Evolutionary conservation across 2,888 invertebrate genomes (phyloP), one percentile per base, ranked within the genome.

Genomic region (Gastrophysa polygoni): DNA sequence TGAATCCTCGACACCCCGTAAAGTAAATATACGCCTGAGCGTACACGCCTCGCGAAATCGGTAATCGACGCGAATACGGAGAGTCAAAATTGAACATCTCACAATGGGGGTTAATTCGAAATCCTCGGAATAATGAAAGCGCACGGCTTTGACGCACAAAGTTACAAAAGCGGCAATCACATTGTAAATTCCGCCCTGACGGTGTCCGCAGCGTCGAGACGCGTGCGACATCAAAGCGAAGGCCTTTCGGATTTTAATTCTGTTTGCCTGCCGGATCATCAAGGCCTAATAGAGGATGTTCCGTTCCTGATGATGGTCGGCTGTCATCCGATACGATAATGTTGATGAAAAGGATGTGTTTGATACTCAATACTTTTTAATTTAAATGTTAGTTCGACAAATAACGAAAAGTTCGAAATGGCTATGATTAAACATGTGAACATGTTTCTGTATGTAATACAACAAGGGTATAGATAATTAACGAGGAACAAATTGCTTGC

Each of bases 141-240:
- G 73, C 73, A 71, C 70, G 70, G 75, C 77, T 78, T 78, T 77
- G 77, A 77, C 72, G 75, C 75, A 67, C 72, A 59, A 60, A 44
- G 56, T 72, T 72, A 77, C 78, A 79, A 78, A 78, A 79, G 80
- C 77, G 73, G 72, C 77, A 78, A 78, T 80, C 79, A 76, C 80
- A 81, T 81, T 80, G 80, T 79, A 76, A 77, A 81, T 81, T 81
- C 81, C 81, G 76, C 81, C 81, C 77, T 73, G 78, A 74, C 78
- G 78, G 72, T 78, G 79, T 78, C 73, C 76, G 74, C 77, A 77
- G 68, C 76, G 77, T 71, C 68, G 67, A 64, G 74, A 64, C 78
- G 77, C 78, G 77, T 74, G 77, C 75, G 64, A 63, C 63, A 73
- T 74, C 72, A 73, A 74, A 72, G 63, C 50, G 10, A 50, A 57